Conservation (phyloP, 2,797 vertebrate species). For the Anguilla obscura region DNA sequence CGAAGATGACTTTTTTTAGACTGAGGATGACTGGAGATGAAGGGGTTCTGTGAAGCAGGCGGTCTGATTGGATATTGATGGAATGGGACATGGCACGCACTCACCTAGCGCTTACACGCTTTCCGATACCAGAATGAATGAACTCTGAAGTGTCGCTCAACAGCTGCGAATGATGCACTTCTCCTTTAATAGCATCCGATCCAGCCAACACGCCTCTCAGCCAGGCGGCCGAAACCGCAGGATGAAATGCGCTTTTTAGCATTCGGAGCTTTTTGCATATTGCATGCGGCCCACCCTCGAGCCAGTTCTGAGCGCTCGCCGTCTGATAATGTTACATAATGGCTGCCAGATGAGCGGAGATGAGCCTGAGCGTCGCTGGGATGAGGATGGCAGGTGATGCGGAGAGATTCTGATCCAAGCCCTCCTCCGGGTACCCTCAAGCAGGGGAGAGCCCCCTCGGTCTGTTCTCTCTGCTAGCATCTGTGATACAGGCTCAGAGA, state of each 20-base stretch:
- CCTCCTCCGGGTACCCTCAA: not conserved
- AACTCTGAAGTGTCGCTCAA: not conserved
- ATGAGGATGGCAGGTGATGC: not conserved
- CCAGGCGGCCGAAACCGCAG: not conserved
- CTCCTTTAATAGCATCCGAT: not conserved
- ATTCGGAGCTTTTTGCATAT: constrained; percentile 66
- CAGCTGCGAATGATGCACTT: not conserved
- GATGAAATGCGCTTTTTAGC: constrained; percentile 54
- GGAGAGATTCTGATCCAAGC: not conserved
- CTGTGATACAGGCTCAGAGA: not conserved
- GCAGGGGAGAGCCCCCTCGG: not conserved
- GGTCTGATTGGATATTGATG: no score
- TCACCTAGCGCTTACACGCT: not conserved
- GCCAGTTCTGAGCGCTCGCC: constrained; percentile 27
- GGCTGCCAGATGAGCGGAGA: not conserved
- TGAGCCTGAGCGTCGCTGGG: not conserved
- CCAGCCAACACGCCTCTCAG: not conserved
- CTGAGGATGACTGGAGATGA: no score
- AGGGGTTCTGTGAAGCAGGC: no score
- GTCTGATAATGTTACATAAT: constrained; percentile 17
- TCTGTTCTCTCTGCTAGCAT: not conserved
- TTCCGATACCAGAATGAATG: not conserved
- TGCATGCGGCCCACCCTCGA: constrained; percentile 49
- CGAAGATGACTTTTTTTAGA: not conserved
- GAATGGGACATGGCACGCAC: not conserved